Conservation (phyloP, 1,140 invertebrate species). For the Cherax quadricarinatus region DNA sequence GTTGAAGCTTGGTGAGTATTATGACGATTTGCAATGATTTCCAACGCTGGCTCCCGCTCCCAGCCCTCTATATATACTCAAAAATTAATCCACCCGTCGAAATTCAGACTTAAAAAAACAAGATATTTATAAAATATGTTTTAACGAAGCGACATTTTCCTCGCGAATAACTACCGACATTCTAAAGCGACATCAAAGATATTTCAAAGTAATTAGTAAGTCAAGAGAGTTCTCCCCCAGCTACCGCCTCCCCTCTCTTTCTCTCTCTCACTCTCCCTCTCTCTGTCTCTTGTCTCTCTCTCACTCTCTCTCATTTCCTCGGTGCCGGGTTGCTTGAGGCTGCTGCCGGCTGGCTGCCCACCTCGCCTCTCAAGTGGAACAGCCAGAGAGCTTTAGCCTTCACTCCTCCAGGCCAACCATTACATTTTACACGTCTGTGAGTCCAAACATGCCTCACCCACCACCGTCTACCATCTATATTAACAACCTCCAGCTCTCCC, state of each 20-base stretch:
- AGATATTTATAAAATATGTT: constrained; percentile 25
- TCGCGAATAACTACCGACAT: constrained; percentile 25
- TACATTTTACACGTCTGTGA: constrained; percentile 67
- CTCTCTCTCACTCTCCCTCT: constrained; percentile 22
- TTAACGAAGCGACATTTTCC: constrained; percentile 39
- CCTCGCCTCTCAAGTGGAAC: constrained; percentile 57
- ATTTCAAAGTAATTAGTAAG: constrained; percentile 64
- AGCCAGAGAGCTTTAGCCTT: constrained; percentile 19
- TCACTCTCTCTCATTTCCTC: background rate
- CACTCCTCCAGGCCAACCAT: constrained; percentile 45
- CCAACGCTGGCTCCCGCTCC: no score
- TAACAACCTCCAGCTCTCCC: background rate
- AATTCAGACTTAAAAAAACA: background rate
- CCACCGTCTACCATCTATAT: background rate
- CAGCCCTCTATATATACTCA: no score
- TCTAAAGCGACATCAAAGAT: constrained; percentile 59
- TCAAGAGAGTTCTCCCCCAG: constrained; percentile 9
- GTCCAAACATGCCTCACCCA: constrained; percentile 3
- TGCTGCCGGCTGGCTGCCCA: background rate
- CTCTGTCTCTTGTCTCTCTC: constrained; percentile 20
- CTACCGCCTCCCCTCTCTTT: constrained; percentile 13
- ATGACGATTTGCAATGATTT: no score
- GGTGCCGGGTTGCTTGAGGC: background rate
- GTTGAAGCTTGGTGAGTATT: no score
- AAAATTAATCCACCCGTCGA: background rate